A percentile compares a stretch with the other conserved stretches of the same genome.
phyloP scores from a whole-genome alignment of 2,113 vertebrate genomes.

The Prionailurus bengalensis region DNA sequence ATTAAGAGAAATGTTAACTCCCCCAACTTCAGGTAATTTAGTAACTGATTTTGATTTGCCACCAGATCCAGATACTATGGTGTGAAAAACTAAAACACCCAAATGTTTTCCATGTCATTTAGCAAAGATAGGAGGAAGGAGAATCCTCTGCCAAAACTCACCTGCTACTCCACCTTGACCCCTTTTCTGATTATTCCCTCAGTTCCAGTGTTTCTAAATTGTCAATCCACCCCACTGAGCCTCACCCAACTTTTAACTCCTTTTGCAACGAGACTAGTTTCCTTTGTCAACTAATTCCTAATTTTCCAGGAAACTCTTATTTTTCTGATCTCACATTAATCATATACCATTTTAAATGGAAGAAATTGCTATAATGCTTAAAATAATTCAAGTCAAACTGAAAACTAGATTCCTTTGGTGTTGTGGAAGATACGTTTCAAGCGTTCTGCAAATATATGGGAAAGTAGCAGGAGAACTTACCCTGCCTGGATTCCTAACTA shows the following conservation, averaged over 20 bases:
- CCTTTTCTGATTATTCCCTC: background rate
- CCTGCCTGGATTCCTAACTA: background rate
- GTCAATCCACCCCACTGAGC: background rate
- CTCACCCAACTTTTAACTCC: background rate
- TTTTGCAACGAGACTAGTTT: background rate
- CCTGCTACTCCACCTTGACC: too few relatives aligned
- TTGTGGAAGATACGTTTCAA: conserved; percentile 13
- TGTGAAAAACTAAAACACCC: conserved; percentile 28
- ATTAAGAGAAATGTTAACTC: conserved; percentile 9
- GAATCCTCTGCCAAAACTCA: background rate
- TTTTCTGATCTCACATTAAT: conserved; percentile 38
- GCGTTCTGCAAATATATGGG: background rate
- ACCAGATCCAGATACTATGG: background rate
- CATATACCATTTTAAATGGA: background rate
- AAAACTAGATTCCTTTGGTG: conserved; percentile 48
- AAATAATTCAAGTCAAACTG: conserved; percentile 15
- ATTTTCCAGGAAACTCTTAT: conserved; percentile 25
- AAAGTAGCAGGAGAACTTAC: conserved; percentile 3
- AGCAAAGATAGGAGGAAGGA: background rate
- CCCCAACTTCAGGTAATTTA: conserved; percentile 37
- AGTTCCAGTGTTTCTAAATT: background rate
- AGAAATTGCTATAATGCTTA: conserved; percentile 18
- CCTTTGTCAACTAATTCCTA: conserved; percentile 1
- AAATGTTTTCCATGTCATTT: background rate
- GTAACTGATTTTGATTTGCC: conserved; percentile 9